A percentile compares a stretch with the other conserved stretches of the same genome.
These are phyloP conservation scores for Semotilus atromaculatus DNA, from an alignment of 2,797 vertebrate species.

Conservation along the genomic window DNA sequence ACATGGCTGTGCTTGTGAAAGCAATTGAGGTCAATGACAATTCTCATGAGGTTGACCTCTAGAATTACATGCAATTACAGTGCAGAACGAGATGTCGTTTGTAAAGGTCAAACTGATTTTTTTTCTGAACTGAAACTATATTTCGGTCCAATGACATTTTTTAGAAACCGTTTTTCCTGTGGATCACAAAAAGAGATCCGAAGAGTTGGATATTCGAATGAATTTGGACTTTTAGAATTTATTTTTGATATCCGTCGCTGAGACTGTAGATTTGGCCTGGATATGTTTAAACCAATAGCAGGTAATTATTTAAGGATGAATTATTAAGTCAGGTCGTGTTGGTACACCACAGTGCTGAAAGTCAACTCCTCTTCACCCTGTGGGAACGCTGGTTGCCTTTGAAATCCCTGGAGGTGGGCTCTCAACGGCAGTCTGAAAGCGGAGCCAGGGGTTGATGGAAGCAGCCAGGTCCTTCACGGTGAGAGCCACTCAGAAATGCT, in stretches of 20 bases:
- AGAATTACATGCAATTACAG: slow-evolving; percentile 62
- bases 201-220: too few relatives aligned
- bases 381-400: slow-evolving; percentile 32
- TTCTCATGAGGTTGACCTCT: slow-evolving; percentile 64
- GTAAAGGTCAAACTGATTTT: slow-evolving; percentile 49
- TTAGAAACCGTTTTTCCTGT: slow-evolving; percentile 7
- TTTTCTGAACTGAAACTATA: slow-evolving; percentile 26
- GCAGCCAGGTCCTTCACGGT: slow-evolving; percentile 30
- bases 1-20: slow-evolving; percentile 65
- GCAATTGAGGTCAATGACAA: slow-evolving; percentile 60
- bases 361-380: slow-evolving; percentile 38
- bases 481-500: slow-evolving; percentile 67
- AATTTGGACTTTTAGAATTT: background rate
- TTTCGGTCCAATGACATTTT: slow-evolving; percentile 30
- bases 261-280: background rate
- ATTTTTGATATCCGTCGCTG: background rate
- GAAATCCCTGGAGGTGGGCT: slow-evolving; percentile 38
- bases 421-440: slow-evolving; percentile 37
- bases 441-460: slow-evolving; percentile 44
- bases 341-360: slow-evolving; percentile 11
- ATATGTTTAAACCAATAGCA: slow-evolving; percentile 11
- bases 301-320: background rate
- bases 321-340: slow-evolving; percentile 8
- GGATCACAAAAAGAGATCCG: background rate
- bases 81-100: slow-evolving; percentile 57